Conservation (phyloP, 2,113 vertebrate species). For the Paramisgurnus dabryanus region DNA sequence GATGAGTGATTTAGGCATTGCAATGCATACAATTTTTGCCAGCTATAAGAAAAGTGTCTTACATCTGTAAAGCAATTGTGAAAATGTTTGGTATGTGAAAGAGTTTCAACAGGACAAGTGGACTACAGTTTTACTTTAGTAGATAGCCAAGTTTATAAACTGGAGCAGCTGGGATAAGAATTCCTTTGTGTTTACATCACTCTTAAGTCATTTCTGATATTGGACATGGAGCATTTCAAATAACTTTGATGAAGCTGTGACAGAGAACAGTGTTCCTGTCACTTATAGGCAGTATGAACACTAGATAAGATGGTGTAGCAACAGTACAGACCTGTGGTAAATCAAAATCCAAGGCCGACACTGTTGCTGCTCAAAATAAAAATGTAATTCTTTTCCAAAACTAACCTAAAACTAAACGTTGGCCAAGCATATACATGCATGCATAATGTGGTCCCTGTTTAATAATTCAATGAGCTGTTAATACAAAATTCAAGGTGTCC, state of each 20-base stretch:
- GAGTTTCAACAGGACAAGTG: constrained; percentile 41
- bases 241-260: constrained; percentile 5
- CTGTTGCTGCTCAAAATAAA: background rate
- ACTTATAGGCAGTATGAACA: constrained; percentile 11
- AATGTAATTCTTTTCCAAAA: background rate
- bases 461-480: constrained; percentile 3
- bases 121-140: constrained; percentile 12
- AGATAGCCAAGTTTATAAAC: constrained; percentile 44
- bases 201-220: constrained; percentile 35
- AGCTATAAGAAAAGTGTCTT: constrained; percentile 18
- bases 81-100: constrained; percentile 54
- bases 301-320: background rate
- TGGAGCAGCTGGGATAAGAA: constrained; percentile 28
- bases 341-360: background rate
- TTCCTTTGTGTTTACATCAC: constrained; percentile 12
- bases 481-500: background rate
- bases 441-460: background rate
- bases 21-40: background rate
- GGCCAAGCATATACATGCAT: background rate
- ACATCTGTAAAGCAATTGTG: constrained; percentile 38
- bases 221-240: constrained; percentile 38
- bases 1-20: constrained; percentile 59
- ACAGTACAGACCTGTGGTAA: background rate
- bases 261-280: constrained; percentile 14
- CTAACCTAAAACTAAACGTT: background rate